A percentile compares a stretch with the other conserved stretches of the same genome.
Conservation (phyloP, 1,140 invertebrate species). For the Popillia japonica region DNA sequence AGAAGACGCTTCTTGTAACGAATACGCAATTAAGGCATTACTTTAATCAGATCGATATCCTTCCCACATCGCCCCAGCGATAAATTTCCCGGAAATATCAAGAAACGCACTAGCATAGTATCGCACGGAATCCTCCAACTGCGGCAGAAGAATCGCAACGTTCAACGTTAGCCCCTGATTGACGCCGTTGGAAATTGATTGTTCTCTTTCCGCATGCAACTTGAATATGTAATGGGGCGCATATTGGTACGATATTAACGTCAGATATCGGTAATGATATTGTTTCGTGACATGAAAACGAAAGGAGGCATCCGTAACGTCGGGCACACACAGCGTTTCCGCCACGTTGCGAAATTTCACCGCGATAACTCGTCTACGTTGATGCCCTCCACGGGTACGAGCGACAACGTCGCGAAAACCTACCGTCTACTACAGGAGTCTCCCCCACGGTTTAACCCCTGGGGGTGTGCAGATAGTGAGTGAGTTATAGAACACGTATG, state of each 20-base stretch:
- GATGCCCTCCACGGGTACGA: background rate
- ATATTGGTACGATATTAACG: slow-evolving; percentile 20
- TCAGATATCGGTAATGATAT: slow-evolving; percentile 33
- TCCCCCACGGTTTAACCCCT: background rate
- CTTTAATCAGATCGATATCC: too few species aligned
- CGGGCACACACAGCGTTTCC: background rate
- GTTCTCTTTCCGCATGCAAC: slow-evolving; percentile 22
- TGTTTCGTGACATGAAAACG: slow-evolving; percentile 25
- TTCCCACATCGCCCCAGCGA: too few species aligned
- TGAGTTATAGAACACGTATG: background rate
- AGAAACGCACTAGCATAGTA: too few species aligned
- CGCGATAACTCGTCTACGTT: background rate
- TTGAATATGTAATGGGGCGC: slow-evolving; percentile 23
- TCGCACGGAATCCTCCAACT: too few species aligned
- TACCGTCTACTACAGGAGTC: background rate
- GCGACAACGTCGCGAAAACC: background rate
- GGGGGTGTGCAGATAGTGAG: background rate
- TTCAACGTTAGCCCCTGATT: background rate
- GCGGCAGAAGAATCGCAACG: background rate
- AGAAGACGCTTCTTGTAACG: too few species aligned
- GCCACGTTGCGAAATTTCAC: background rate
- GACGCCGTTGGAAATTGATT: slow-evolving; percentile 25
- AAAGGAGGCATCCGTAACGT: too few species aligned
- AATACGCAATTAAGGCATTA: too few species aligned
- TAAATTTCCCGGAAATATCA: too few species aligned